Percentiles rank a stretch among this genome's conserved stretches.
These are phyloP conservation scores for Andrena minutula DNA, from an alignment of 2,888 invertebrate genomes.

Conservation along the genomic window DNA sequence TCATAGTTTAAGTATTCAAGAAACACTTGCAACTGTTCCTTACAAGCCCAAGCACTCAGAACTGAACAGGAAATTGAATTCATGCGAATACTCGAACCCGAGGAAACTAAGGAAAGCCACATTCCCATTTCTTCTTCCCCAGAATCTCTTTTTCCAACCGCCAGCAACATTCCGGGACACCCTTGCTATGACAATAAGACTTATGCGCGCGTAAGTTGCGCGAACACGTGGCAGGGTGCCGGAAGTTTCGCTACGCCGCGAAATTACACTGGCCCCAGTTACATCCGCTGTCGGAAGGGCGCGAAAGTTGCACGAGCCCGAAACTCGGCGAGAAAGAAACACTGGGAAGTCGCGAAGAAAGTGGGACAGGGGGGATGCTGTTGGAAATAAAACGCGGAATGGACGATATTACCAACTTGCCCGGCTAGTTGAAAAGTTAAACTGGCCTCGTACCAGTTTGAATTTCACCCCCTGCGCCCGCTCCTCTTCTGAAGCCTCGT, in stretches of 20 bases:
- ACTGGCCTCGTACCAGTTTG: constrained; percentile 26
- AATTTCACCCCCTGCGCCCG: not conserved
- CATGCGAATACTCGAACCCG: not conserved
- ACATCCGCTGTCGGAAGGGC: constrained; percentile 12
- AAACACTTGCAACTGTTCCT: no score
- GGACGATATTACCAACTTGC: constrained; percentile 47
- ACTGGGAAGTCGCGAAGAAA: constrained; percentile 15
- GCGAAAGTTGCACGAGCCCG: not conserved
- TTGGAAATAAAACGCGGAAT: constrained; percentile 44
- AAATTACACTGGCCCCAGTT: constrained; percentile 10
- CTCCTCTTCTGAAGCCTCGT: not conserved
- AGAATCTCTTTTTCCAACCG: not conserved
- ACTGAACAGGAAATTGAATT: not conserved
- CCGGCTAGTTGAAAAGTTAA: constrained; percentile 41
- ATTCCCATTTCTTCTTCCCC: not conserved
- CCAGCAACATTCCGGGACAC: not conserved
- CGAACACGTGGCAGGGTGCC: not conserved
- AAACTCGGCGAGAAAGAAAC: constrained; percentile 17
- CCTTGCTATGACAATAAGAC: constrained; percentile 7
- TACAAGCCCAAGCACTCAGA: no score
- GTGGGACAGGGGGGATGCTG: not conserved
- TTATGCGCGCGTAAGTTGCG: not conserved
- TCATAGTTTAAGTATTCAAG: no score
- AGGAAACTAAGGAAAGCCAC: not conserved
- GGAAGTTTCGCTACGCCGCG: constrained; percentile 5